These are phyloP conservation scores for Myotis findleyi DNA, from an alignment of 2,797 vertebrate species.

Conservation along the genomic window DNA sequence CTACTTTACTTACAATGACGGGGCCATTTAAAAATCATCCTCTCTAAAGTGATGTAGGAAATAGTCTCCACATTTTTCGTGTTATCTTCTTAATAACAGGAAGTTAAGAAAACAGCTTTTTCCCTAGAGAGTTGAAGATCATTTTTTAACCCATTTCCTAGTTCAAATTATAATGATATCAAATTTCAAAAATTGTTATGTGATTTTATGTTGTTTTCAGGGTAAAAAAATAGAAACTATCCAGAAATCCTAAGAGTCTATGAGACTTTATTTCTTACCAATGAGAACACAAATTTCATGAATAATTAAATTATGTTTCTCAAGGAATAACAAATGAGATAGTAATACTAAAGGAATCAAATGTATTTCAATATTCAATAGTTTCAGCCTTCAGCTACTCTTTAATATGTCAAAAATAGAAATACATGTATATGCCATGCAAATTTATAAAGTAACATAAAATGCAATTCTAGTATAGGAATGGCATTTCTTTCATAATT, in stretches of 20 bases:
- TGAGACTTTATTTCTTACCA: constrained; percentile 25
- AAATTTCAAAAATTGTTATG: constrained; percentile 50
- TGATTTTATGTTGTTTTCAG: background rate
- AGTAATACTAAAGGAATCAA: constrained; percentile 45
- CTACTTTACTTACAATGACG: background rate
- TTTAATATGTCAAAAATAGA: constrained; percentile 51
- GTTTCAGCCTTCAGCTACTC: background rate
- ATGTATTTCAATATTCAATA: constrained; percentile 44
- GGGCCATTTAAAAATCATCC: background rate
- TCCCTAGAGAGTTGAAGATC: background rate
- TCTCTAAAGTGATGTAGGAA: background rate
- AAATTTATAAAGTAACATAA: constrained; percentile 52
- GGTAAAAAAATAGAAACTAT: background rate
- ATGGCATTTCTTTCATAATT: constrained; percentile 43
- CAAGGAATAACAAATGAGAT: constrained; percentile 4
- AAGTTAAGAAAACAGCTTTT: background rate
- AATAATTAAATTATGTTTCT: constrained; percentile 49
- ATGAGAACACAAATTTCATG: constrained; percentile 44
- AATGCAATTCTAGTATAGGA: background rate
- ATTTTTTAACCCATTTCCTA: background rate
- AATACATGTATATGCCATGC: constrained; percentile 4
- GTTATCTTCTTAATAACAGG: background rate
- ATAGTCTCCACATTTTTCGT: background rate
- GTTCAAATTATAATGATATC: constrained; percentile 21
- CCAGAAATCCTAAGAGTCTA: background rate